These are phyloP conservation scores for Austrofundulus limnaeus DNA, from an alignment of 2,113 vertebrate genomes.

Conservation along the genomic window DNA sequence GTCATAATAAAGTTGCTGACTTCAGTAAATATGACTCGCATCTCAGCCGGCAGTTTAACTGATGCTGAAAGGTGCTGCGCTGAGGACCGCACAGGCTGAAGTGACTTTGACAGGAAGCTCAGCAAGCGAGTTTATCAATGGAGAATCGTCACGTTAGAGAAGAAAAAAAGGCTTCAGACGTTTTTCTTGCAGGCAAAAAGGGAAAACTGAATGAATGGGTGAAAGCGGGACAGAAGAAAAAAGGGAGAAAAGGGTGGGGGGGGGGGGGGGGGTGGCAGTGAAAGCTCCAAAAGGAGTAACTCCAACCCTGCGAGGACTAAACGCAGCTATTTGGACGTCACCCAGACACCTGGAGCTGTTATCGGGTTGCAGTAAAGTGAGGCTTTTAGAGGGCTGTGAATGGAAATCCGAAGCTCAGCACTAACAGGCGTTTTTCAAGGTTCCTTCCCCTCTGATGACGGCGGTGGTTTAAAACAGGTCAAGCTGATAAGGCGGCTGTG, in stretches of 20 bases:
- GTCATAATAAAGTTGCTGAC: conserved; percentile 70
- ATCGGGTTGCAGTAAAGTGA: conserved; percentile 58
- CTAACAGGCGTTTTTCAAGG: conserved; percentile 60
- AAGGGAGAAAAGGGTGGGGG: background rate
- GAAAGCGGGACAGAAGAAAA: conserved; percentile 1
- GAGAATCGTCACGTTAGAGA: conserved; percentile 31
- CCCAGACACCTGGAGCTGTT: conserved; percentile 65
- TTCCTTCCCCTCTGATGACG: conserved; percentile 57
- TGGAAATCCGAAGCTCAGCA: conserved; percentile 66
- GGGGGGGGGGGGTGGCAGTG: background rate
- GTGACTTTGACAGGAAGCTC: conserved; percentile 41
- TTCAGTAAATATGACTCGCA: conserved; percentile 60
- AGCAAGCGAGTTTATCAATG: conserved; percentile 43
- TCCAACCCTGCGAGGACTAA: conserved; percentile 49
- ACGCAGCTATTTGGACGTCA: conserved; percentile 56
- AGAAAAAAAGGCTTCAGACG: conserved; percentile 35
- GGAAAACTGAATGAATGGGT: conserved; percentile 18
- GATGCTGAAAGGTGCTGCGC: conserved; percentile 44
- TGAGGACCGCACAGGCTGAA: conserved; percentile 40
- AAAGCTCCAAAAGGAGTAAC: conserved; percentile 25
- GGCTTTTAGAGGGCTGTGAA: conserved; percentile 60
- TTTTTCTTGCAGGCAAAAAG: conserved; percentile 7
- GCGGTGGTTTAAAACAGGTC: conserved; percentile 63
- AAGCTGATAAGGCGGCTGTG: conserved; percentile 59
- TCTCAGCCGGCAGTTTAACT: conserved; percentile 49